A percentile compares a stretch with the other conserved stretches of the same genome.
These are phyloP conservation scores for Scytalopus superciliaris DNA, from an alignment of 2,113 vertebrate species.

Conservation along the genomic window DNA sequence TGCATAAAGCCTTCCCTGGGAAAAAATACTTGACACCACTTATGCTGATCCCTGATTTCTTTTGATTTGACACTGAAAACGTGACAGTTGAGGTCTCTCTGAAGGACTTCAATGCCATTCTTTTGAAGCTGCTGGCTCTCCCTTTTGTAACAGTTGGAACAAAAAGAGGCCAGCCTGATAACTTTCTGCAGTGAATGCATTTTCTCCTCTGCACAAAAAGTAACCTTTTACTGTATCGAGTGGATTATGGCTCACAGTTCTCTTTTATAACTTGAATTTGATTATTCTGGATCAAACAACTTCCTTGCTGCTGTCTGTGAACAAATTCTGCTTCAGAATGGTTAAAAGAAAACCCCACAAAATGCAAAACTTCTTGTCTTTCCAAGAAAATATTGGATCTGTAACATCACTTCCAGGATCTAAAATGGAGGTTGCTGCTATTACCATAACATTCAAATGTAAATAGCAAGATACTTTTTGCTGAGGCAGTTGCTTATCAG, in stretches of 20 bases:
- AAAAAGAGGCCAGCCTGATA: slow-evolving; percentile 16
- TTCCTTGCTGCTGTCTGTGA: not conserved
- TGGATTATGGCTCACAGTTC: not conserved
- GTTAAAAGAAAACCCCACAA: not conserved
- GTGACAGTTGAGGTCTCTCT: not conserved
- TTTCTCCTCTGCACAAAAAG: slow-evolving; percentile 32
- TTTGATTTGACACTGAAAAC: slow-evolving; percentile 8
- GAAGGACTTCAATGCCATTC: slow-evolving; percentile 13
- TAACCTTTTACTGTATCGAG: not conserved
- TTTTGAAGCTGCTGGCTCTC: slow-evolving; percentile 45
- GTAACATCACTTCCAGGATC: not conserved
- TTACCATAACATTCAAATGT: not conserved
- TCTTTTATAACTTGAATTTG: not conserved
- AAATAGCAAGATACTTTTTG: not conserved
- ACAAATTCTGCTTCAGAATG: not conserved
- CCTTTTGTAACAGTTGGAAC: slow-evolving; percentile 18
- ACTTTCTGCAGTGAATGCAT: slow-evolving; percentile 49
- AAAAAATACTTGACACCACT: not conserved
- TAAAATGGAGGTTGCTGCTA: not conserved
- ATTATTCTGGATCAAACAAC: not conserved
- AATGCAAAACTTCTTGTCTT: not conserved
- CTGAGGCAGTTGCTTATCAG: not conserved
- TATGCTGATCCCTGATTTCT: not conserved
- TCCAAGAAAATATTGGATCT: not conserved
- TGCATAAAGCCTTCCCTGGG: not conserved